A percentile compares a stretch with the other conserved stretches of the same genome.
phyloP scores from a whole-genome alignment of 2,888 invertebrate species.

The Sarcophaga caerulescens region DNA sequence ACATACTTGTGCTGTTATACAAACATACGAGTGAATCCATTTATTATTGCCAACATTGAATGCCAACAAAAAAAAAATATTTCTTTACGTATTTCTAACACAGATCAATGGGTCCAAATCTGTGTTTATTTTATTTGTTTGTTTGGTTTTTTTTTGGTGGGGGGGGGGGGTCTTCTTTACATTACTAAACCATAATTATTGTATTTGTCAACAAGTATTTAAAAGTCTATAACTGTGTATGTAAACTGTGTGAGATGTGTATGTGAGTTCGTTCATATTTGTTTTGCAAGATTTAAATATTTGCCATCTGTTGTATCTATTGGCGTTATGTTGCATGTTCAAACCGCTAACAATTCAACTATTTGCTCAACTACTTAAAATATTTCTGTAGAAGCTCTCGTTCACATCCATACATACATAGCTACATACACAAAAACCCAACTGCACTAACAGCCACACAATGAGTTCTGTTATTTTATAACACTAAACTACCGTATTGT shows the following conservation, averaged over 20 bases:
- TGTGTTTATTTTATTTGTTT: constrained; percentile 14
- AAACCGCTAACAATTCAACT: constrained; percentile 35
- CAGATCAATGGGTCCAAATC: constrained; percentile 30
- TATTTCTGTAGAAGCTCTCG: background rate
- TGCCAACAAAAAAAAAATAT: background rate
- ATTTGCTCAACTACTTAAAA: constrained; percentile 45
- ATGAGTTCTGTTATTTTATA: constrained; percentile 30
- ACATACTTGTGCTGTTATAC: background rate
- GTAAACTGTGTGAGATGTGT: background rate
- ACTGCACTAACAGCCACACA: constrained; percentile 12
- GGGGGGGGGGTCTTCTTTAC: background rate
- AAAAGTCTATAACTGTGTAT: constrained; percentile 1
- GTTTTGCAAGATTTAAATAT: constrained; percentile 22
- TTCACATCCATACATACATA: background rate
- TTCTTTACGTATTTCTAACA: background rate
- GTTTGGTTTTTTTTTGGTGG: background rate
- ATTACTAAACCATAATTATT: constrained; percentile 38
- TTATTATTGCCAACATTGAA: background rate
- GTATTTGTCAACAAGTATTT: constrained; percentile 47
- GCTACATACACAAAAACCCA: background rate
- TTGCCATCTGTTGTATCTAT: background rate
- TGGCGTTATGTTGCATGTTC: constrained; percentile 37
- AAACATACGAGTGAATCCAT: background rate
- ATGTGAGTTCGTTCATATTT: background rate
- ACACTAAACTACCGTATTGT: background rate